Evolutionary conservation across 1,140 invertebrate genomes (phyloP).

Genomic region (Nixonia krombeini): DNA sequence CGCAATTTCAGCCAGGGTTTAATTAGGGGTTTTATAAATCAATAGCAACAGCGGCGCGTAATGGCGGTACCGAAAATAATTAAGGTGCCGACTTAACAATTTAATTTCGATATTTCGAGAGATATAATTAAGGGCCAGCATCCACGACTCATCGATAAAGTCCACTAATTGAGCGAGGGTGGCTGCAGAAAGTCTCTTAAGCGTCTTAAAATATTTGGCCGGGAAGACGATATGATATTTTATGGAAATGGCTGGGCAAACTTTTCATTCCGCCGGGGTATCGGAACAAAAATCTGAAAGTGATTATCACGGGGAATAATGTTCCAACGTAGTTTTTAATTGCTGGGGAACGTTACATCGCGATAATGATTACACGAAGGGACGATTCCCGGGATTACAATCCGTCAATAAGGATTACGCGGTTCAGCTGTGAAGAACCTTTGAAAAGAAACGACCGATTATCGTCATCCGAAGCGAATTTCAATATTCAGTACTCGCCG

Average conservation of each 20-base stretch:
- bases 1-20: constrained; percentile 31
- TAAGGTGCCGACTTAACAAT: constrained; percentile 64
- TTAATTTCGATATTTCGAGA: constrained; percentile 66
- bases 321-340: too few relatives aligned
- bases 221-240: constrained; percentile 28
- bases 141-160: constrained; percentile 49
- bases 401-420: not conserved
- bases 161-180: constrained; percentile 58
- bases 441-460: not conserved
- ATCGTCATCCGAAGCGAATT: constrained; percentile 4
- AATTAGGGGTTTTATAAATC: constrained; percentile 62
- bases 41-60: constrained; percentile 47
- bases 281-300: too few relatives aligned
- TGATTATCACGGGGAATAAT: too few relatives aligned
- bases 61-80: constrained; percentile 60
- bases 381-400: too few relatives aligned
- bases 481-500: constrained; percentile 16
- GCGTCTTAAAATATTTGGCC: constrained; percentile 38
- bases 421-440: not conserved
- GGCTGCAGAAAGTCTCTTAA: constrained; percentile 22
- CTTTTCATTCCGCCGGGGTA: too few relatives aligned
- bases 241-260: constrained; percentile 27
- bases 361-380: too few relatives aligned
- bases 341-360: too few relatives aligned
- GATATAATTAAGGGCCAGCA: constrained; percentile 63